phyloP scores from a whole-genome alignment of 2,113 vertebrate genomes.

The Alosa alosa region DNA sequence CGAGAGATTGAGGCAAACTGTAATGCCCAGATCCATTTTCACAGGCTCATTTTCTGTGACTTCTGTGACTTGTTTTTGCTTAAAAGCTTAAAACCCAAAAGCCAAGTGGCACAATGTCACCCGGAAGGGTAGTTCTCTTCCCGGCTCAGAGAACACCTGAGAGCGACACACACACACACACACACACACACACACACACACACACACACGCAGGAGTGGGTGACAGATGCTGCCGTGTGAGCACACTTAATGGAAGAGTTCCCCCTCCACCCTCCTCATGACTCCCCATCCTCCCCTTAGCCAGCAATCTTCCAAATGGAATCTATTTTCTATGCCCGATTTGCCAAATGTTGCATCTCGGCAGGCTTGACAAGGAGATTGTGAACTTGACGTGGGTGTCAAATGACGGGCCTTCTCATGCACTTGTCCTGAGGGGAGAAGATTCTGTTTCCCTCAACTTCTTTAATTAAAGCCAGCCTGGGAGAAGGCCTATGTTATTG shows the following conservation, averaged over 20 bases:
- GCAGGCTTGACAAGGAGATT: slow-evolving; percentile 47
- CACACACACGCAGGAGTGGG: background rate
- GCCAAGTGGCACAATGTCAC: background rate
- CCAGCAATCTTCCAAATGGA: slow-evolving; percentile 52
- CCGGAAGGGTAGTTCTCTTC: background rate
- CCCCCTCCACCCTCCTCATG: slow-evolving; percentile 18
- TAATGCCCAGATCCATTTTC: background rate
- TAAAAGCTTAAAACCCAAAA: background rate
- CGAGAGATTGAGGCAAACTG: background rate
- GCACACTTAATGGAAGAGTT: background rate
- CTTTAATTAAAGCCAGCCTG: background rate
- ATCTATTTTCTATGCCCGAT: slow-evolving; percentile 65
- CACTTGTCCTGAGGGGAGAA: slow-evolving; percentile 8
- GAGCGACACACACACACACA: background rate
- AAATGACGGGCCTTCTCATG: slow-evolving; percentile 1
- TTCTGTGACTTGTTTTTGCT: background rate
- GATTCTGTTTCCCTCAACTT: background rate
- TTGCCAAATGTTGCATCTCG: slow-evolving; percentile 55
- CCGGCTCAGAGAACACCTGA: background rate
- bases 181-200: background rate
- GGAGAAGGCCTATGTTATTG: background rate
- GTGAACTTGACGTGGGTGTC: slow-evolving; percentile 39
- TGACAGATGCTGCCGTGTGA: background rate
- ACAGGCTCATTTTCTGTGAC: background rate
- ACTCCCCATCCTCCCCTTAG: background rate